Evolutionary conservation across 2,113 vertebrate species (phyloP).

Genomic region (Bubo scandiacus): DNA sequence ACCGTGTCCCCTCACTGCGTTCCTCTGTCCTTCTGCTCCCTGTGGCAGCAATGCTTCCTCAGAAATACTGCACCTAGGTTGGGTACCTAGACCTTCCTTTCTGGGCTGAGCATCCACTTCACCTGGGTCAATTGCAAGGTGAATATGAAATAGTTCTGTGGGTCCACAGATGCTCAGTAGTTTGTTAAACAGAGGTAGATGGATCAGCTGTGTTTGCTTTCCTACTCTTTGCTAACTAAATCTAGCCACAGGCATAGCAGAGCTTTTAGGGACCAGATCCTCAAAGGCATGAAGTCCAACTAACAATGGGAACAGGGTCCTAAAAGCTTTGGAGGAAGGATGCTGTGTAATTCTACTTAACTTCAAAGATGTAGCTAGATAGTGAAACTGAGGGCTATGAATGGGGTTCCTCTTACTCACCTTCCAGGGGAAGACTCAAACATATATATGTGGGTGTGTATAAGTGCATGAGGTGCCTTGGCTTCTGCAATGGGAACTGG

Average conservation of each 20-base stretch:
- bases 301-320: not conserved
- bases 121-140: not conserved
- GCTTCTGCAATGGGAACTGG: not conserved
- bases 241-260: not conserved
- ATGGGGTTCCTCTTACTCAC: not conserved
- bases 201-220: not conserved
- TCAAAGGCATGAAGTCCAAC: not conserved
- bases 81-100: not conserved
- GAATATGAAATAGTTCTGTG: not conserved
- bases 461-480: not conserved
- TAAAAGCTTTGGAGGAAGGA: not conserved
- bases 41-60: not conserved
- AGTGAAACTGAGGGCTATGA: not conserved
- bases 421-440: not conserved
- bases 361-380: not conserved
- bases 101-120: not conserved
- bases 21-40: not conserved
- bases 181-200: not conserved
- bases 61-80: not conserved
- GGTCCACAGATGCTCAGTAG: not conserved
- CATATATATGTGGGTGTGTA: not conserved
- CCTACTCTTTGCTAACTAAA: not conserved
- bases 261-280: not conserved
- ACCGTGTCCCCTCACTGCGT: rapidly evolving
- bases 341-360: not conserved